Base-by-base conservation (phyloP, 2,888 invertebrate species). In the Meiosimyza platycephala region DNA sequence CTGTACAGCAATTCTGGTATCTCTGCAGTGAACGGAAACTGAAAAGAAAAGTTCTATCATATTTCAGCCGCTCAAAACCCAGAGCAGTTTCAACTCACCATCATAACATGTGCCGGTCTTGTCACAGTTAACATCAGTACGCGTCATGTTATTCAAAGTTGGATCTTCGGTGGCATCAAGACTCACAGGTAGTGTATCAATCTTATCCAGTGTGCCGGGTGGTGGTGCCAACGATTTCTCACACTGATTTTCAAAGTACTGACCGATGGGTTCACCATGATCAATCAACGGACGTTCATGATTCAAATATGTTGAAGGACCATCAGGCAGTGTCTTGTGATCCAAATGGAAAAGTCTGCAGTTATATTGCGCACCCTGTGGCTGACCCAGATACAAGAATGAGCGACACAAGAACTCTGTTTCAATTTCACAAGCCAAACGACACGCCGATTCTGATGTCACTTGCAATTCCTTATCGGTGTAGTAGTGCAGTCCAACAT, bases 101-200 rank as follows among this genome's bases (percentile, higher is more conserved):
- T 97, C 95, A 84, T 97, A 97, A 85, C 97, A 97, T 78, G 96
- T 96, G 85, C 97, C 97, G 71, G 95, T 96, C 84, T 95, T 95
- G 88, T 97, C 97, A 86, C 97, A 97, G 88, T 96, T 96, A 67
- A 94, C 93, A 84, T 94, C 94, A 81, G 91, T 92, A 79, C 93
- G 90, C 6, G 94, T 93, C 79, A 93, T 87, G 83, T 94, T 94
- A 86, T 90, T 94, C 78, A 93, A 82, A 75, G 88, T 90, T 6
- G 92, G 90, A 84, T 94, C 94, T 86, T 93, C 93, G 67, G 93
- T 92, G 69, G 93, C 91, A 77, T 94, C 94, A 83, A 95, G 91
- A 15, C 93, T 92, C 7, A 94, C 90, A 0, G 94, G 94, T 75
- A 94, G 88, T 55, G 91, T 92, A 74, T 90, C 90, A 76, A 91